Conservation (phyloP, 2,888 invertebrate species). For the Hydriomena furcata region DNA sequence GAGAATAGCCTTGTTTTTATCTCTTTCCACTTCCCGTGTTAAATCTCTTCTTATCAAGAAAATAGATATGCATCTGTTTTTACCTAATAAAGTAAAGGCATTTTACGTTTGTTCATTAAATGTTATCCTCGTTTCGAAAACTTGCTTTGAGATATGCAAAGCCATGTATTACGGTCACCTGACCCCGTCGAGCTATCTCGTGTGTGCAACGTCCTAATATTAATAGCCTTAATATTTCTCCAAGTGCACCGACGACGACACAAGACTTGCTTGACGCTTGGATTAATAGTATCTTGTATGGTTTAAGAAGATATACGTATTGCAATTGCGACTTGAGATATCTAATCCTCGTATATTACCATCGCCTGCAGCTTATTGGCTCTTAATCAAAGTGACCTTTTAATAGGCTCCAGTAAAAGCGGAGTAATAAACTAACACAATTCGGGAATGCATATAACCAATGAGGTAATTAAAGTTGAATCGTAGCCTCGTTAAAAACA, state of each 20-base stretch:
- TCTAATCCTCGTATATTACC: slow-evolving; percentile 27
- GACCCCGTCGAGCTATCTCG: slow-evolving; percentile 64
- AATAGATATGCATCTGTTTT: background rate
- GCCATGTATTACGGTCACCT: slow-evolving; percentile 64
- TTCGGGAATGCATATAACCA: background rate
- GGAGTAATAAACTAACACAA: background rate
- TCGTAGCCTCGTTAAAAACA: no score
- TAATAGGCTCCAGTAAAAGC: slow-evolving; percentile 7
- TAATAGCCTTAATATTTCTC: slow-evolving; percentile 76
- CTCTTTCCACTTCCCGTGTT: slow-evolving; percentile 16
- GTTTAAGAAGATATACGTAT: slow-evolving; percentile 44
- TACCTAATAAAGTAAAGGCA: slow-evolving; percentile 3
- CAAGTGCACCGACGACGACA: slow-evolving; percentile 62
- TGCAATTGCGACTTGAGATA: slow-evolving; percentile 30
- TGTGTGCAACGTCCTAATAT: slow-evolving; percentile 72
- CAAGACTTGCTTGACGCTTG: slow-evolving; percentile 63
- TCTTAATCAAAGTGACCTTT: slow-evolving; percentile 25
- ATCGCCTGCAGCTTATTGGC: slow-evolving; percentile 21
- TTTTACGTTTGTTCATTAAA: slow-evolving; percentile 10
- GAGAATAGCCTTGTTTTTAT: slow-evolving; percentile 15
- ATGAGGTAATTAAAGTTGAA: background rate
- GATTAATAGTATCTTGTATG: slow-evolving; percentile 60
- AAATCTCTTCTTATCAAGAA: background rate
- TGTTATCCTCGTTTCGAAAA: slow-evolving; percentile 30
- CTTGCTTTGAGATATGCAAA: slow-evolving; percentile 40